Base-by-base conservation (phyloP, 2,888 invertebrate genomes). In the Nezara viridula region DNA sequence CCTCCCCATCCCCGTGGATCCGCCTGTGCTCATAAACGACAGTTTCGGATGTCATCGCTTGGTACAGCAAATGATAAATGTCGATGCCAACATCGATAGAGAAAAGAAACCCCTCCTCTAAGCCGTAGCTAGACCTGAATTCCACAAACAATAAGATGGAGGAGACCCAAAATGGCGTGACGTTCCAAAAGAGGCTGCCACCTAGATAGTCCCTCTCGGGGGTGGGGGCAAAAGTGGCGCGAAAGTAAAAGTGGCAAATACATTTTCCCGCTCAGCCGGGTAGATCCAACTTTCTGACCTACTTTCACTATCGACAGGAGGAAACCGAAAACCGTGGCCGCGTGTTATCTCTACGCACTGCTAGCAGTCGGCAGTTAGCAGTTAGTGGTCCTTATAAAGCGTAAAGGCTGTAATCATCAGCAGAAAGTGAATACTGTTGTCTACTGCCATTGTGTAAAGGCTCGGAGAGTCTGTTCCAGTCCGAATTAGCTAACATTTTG, bases 261-360 rank as follows among this genome's bases (percentile, higher is more conserved):
- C 44, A 81, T 81, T 81, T 81, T 81, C 81, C 81, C 81, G 81
- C 81, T 24, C 81, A n/a, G 44, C 44, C 24, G 81, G 40, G 44
- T 81, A 81, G 81, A 81, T 81, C 81, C 81, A 81, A 81, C 81
- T 81, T 81, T 81, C 81, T 81, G 81, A 40, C 81, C 81, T 81
- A 81, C 81, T 81, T 81, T 81, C 81, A 40, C 81, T 81, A 32
- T 81, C 81, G 81, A 44, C 24, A 5, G 44, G 44, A 81, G 40
- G 81, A 47, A 81, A 81, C 24, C 81, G 44, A 47, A 81, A 81
- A 81, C 44, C 44, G 81, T 44, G 44, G 40, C 81, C 44, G 40
- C 12, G 4, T 40, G 24, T 81, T 81, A 47, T 81, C 44, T 73
- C 66, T 73, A 73, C 66, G 66, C 32, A 37, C 66, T 37, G 27